Evolutionary conservation across 1,140 invertebrate species (phyloP).

Genomic region (Bombus confusus): DNA sequence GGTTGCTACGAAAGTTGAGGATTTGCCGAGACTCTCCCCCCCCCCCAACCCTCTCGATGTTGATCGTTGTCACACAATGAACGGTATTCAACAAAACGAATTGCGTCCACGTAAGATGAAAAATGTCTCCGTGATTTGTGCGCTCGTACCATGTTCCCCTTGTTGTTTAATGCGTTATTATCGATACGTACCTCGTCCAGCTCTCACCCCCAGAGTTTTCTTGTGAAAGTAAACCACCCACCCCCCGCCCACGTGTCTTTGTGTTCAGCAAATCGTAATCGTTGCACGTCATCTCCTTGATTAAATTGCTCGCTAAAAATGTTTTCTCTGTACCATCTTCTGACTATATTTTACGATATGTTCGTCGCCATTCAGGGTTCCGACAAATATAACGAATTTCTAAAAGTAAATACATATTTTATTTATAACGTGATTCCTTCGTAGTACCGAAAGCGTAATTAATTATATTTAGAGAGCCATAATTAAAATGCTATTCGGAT

Average conservation of each 20-base stretch:
- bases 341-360: no score
- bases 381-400: no score
- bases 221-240: conserved; percentile 19
- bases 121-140: conserved; percentile 14
- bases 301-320: conserved; percentile 8
- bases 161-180: conserved; percentile 30
- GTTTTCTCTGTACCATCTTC: not conserved
- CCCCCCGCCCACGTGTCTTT: conserved; percentile 13
- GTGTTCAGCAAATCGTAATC: conserved; percentile 5
- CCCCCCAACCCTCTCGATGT: not conserved
- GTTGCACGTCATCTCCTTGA: conserved; percentile 6
- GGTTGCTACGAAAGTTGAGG: conserved; percentile 27
- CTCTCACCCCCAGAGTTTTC: not conserved
- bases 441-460: not conserved
- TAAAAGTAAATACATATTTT: no score
- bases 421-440: not conserved
- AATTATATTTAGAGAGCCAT: no score
- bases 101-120: conserved; percentile 53
- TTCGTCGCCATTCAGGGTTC: not conserved
- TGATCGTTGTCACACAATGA: conserved; percentile 31
- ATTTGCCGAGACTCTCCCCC: not conserved
- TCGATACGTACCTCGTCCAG: not conserved
- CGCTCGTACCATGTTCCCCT: not conserved
- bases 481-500: not conserved
- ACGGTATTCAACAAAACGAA: conserved; percentile 21